Evolutionary conservation across 1,140 invertebrate species (phyloP).

Genomic region (Anastrepha obliqua): DNA sequence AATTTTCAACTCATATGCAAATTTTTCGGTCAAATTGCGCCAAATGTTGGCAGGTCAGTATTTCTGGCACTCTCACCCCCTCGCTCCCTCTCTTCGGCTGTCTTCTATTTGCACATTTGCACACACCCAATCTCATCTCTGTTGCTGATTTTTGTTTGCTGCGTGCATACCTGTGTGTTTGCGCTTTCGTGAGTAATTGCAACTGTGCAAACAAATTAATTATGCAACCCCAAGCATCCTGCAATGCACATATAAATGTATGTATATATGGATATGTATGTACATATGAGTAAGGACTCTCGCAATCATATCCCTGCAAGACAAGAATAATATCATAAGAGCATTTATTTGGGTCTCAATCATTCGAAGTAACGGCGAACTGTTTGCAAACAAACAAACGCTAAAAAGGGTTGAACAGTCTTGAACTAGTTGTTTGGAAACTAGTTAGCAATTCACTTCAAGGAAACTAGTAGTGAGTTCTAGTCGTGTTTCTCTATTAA

Average conservation of each 20-base stretch:
- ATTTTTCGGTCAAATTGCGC: neutral
- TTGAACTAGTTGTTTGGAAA: too few species aligned
- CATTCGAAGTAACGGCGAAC: too few species aligned
- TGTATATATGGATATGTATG: conserved; percentile 35
- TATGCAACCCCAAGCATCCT: conserved; percentile 62
- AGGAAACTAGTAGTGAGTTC: too few species aligned
- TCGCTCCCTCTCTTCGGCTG: neutral
- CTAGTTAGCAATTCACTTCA: too few species aligned
- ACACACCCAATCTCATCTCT: too few species aligned
- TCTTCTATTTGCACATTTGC: too few species aligned
- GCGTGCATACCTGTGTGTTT: neutral
- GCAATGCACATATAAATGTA: neutral
- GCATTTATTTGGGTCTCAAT: too few species aligned
- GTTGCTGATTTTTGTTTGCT: neutral
- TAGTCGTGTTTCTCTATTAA: too few species aligned
- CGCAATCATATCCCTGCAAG: neutral
- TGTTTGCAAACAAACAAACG: too few species aligned
- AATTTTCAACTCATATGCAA: neutral
- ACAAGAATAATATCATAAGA: too few species aligned
- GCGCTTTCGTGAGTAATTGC: conserved; percentile 62
- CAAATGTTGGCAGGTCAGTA: neutral
- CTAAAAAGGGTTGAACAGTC: too few species aligned
- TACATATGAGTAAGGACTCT: neutral
- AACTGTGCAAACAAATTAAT: conserved; percentile 73
- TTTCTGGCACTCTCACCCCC: neutral